Conservation (phyloP, 2,888 invertebrate genomes). For the Monoplex corrugatus region DNA sequence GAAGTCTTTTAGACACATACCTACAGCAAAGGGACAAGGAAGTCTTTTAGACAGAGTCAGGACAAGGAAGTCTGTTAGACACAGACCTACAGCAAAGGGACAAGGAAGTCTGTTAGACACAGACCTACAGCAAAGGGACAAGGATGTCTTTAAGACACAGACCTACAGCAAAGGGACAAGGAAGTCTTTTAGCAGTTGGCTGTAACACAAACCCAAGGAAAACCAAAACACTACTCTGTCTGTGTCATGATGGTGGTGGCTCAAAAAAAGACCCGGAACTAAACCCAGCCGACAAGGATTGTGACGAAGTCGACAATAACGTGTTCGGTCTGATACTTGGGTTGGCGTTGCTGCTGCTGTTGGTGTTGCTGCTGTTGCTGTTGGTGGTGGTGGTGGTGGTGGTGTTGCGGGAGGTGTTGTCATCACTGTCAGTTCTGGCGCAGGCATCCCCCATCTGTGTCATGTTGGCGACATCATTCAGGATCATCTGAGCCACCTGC, state of each 20-base stretch:
- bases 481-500: slow-evolving; percentile 98
- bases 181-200: background rate
- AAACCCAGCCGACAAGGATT: background rate
- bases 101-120: too few species aligned
- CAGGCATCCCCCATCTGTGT: slow-evolving; percentile 65
- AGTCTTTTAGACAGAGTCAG: too few species aligned
- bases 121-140: background rate
- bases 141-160: background rate
- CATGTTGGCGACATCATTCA: slow-evolving; percentile 91
- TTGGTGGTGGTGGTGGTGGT: background rate
- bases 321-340: background rate
- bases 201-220: background rate
- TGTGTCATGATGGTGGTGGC: slow-evolving; percentile 44
- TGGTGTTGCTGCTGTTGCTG: background rate
- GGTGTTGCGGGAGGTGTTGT: background rate
- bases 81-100: too few species aligned
- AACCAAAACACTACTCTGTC: background rate
- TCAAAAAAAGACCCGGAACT: slow-evolving; percentile 32
- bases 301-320: background rate
- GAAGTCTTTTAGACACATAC: too few species aligned
- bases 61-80: too few species aligned
- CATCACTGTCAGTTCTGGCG: slow-evolving; percentile 30
- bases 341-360: background rate
- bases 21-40: too few species aligned
- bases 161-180: background rate